phyloP scores from a whole-genome alignment of 1,140 invertebrate genomes.

The Coenobita brevimanus region DNA sequence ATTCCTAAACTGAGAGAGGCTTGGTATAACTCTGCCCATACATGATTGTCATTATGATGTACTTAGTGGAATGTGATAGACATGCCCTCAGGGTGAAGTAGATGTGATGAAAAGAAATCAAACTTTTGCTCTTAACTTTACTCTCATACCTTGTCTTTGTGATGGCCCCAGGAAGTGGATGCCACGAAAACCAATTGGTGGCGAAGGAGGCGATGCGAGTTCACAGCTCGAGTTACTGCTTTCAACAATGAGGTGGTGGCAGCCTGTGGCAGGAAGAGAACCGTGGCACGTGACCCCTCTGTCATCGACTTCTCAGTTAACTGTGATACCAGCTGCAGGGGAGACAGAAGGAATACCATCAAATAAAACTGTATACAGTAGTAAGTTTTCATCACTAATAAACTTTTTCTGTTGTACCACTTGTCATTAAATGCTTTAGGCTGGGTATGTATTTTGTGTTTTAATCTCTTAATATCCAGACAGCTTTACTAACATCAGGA shows the following conservation, averaged over 20 bases:
- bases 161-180: slow-evolving; percentile 58
- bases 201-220: slow-evolving; percentile 9
- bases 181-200: slow-evolving; percentile 57
- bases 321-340: slow-evolving; percentile 45
- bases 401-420: too few species aligned
- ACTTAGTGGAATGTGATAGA: too few species aligned
- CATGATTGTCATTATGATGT: too few species aligned
- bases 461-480: too few species aligned
- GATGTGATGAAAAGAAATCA: too few species aligned
- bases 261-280: slow-evolving; percentile 44
- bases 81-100: too few species aligned
- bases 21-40: too few species aligned
- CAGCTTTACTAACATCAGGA: too few species aligned
- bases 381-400: neutral
- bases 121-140: neutral
- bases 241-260: slow-evolving; percentile 39
- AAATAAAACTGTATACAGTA: neutral
- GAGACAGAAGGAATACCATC: neutral
- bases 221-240: slow-evolving; percentile 45
- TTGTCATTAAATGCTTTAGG: too few species aligned
- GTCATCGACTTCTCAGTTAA: slow-evolving; percentile 50
- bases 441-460: too few species aligned
- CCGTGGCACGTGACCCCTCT: slow-evolving; percentile 45
- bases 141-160: slow-evolving; percentile 48
- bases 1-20: too few species aligned